Conservation (phyloP, 2,888 invertebrate genomes). For the Drosophila mulleri region DNA sequence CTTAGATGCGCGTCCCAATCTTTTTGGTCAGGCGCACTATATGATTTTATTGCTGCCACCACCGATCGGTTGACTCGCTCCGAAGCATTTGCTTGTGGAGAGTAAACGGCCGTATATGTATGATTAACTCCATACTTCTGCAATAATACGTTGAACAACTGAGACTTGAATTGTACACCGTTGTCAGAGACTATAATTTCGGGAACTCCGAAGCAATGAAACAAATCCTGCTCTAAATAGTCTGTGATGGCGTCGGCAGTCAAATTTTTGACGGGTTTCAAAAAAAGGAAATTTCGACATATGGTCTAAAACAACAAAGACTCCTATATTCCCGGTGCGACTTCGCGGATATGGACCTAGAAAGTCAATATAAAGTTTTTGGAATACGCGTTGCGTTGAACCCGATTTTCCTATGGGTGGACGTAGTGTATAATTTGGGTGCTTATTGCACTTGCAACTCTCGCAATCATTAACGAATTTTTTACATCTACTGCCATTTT, state of each 20-base stretch:
- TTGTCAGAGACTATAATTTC: background rate
- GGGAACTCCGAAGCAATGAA: background rate
- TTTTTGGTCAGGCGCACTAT: background rate
- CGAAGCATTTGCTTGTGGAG: background rate
- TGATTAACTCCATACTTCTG: background rate
- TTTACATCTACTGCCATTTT: too few relatives aligned
- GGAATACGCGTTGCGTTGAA: too few relatives aligned
- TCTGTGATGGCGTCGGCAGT: background rate
- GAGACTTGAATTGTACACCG: background rate
- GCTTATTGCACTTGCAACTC: too few relatives aligned
- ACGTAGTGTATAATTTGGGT: too few relatives aligned
- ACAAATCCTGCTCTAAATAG: background rate
- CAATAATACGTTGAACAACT: background rate
- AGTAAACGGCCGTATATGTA: background rate
- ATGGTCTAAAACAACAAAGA: background rate
- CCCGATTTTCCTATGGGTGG: too few relatives aligned
- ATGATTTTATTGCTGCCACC: background rate
- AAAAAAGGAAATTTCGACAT: background rate
- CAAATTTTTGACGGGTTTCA: background rate
- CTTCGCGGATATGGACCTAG: background rate
- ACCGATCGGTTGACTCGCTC: slow-evolving; percentile 1
- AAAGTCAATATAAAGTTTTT: too few relatives aligned
- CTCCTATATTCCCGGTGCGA: background rate
- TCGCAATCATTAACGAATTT: too few relatives aligned
- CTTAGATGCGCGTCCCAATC: background rate